These are phyloP conservation scores for Oryzaephilus surinamensis DNA, from an alignment of 1,140 invertebrate species.

Conservation along the genomic window DNA sequence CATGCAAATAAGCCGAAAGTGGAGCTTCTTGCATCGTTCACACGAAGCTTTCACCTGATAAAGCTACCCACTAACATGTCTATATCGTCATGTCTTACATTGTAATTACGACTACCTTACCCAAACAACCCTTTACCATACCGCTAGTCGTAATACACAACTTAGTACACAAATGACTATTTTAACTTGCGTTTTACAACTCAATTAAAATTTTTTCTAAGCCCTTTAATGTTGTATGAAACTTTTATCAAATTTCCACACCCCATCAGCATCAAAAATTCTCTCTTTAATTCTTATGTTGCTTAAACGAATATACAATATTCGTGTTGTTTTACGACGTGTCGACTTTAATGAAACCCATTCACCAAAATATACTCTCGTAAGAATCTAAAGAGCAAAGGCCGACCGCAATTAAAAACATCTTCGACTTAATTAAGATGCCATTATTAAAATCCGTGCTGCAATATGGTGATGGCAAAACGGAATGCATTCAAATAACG, in stretches of 20 bases:
- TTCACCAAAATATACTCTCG: conserved; percentile 18
- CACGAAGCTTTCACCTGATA: conserved; percentile 11
- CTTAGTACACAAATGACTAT: too few species aligned
- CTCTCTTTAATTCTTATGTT: too few species aligned
- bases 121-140: too few species aligned
- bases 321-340: conserved; percentile 32
- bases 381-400: conserved; percentile 18
- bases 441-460: conserved; percentile 32
- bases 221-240: too few species aligned
- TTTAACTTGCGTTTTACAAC: too few species aligned
- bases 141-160: too few species aligned
- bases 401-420: conserved; percentile 32
- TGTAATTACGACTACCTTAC: too few species aligned
- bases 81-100: conserved; percentile 9
- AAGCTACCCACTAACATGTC: conserved; percentile 6
- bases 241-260: too few species aligned
- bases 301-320: too few species aligned
- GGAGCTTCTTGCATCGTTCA: conserved; percentile 10
- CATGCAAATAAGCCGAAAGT: conserved; percentile 7
- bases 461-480: conserved; percentile 25
- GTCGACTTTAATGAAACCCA: conserved; percentile 30
- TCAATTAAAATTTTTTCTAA: too few species aligned
- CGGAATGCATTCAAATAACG: too few species aligned
- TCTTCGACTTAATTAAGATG: conserved; percentile 34
- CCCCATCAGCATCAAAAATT: too few species aligned